Evolutionary conservation across 2,888 invertebrate species (phyloP), one percentile per base, ranked within the genome.

Genomic region (Drosophila borealis): DNA sequence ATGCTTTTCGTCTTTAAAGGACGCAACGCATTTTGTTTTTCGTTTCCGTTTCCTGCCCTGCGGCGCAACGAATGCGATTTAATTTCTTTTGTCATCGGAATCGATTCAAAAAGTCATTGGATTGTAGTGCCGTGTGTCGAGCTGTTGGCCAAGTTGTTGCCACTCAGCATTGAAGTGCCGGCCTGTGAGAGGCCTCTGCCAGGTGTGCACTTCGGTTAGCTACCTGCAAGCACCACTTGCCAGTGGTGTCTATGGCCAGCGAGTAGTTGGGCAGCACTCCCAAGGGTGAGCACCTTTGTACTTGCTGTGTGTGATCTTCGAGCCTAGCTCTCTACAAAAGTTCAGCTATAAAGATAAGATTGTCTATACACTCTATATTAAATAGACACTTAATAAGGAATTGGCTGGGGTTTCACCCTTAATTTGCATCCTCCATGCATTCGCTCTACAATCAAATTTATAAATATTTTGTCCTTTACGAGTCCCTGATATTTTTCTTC

Each of bases 41-140:
- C 80, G 71, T 88, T 88, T 84, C 84, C 84, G 84, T 86, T 84
- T 84, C 84, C 84, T 88, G 87, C 77, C 89, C 74, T 74, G 83
- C 77, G 72, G 81, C 79, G 83, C 54, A 83, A 36, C 87, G 79
- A 83, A 84, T 83, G 74, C 67, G 71, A 70, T 79, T 88, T 88
- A 73, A 86, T 86, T 80, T 74, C 62, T 66, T 65, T 88, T 88
- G 81, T 86, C 70, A 74, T 68, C 44, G 60, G 54, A 68, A 65
- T 85, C 77, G 55, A 88, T 88, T 74, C 61, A 81, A 85, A 50
- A 85, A 88, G 77, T 82, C 79, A 68, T 73, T 78, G 46, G 33
- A 66, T 70, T 64, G 54, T 67, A 49, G 13, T 36, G 34, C 25
- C 59, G 67, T 70, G 70, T 67, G 19, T 4, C 44, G 34, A 45